phyloP scores from a whole-genome alignment of 1,140 invertebrate genomes.

The Drosophila baimaii region DNA sequence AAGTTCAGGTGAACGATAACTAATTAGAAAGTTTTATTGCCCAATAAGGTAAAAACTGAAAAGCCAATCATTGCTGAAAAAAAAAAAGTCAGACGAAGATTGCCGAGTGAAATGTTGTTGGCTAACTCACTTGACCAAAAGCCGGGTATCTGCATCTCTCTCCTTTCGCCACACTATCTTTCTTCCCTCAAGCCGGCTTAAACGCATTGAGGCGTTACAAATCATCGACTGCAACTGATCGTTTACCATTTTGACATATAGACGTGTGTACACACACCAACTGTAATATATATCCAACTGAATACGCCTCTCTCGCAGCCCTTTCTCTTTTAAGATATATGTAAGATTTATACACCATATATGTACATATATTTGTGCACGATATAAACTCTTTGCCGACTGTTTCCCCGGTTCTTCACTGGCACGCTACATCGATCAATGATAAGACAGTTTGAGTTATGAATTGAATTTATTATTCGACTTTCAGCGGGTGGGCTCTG shows the following conservation, averaged over 20 bases:
- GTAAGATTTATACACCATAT: not conserved
- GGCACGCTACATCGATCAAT: conserved; percentile 64
- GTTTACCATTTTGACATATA: conserved; percentile 54
- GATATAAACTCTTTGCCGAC: conserved; percentile 9
- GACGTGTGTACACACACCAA: conserved; percentile 26
- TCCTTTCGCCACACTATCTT: conserved; percentile 20
- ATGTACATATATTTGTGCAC: not conserved
- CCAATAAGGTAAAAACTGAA: conserved; percentile 51
- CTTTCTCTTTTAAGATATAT: conserved; percentile 51
- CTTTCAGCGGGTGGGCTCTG: conserved; percentile 38
- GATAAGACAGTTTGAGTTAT: conserved; percentile 63
- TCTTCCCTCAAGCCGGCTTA: conserved; percentile 13
- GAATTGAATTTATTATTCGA: conserved; percentile 61
- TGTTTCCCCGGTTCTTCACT: conserved; percentile 23
- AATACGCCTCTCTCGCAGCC: conserved; percentile 31
- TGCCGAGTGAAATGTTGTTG: conserved; percentile 52
- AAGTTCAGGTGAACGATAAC: conserved; percentile 14
- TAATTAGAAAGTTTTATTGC: conserved; percentile 55
- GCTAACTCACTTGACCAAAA: conserved; percentile 56
- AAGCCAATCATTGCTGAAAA: conserved; percentile 36
- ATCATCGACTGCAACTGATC: conserved; percentile 64
- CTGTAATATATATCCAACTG: conserved; percentile 29
- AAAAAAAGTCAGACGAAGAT: conserved; percentile 13
- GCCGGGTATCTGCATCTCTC: conserved; percentile 3
- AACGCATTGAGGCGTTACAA: conserved; percentile 51